Conservation (phyloP, 2,113 vertebrate genomes). For the Perca fluviatilis region DNA sequence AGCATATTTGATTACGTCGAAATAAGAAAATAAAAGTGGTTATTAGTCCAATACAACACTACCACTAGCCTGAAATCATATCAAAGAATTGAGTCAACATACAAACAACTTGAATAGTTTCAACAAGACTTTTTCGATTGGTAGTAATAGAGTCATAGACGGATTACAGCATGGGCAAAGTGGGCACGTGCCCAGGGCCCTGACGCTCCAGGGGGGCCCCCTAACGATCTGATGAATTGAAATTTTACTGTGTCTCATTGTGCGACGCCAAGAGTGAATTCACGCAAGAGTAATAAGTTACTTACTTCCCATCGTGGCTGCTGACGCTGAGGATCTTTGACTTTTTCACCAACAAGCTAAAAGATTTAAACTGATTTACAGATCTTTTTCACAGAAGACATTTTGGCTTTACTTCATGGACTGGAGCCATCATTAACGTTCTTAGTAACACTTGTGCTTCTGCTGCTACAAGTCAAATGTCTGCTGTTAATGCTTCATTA, state of each 20-base stretch:
- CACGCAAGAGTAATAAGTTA: not conserved
- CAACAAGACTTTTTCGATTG: not conserved
- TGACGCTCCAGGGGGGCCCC: too few relatives aligned
- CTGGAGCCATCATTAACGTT: not conserved
- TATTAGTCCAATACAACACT: not conserved
- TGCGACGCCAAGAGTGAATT: too few relatives aligned
- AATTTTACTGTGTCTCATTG: too few relatives aligned
- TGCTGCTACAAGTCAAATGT: not conserved
- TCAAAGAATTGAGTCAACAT: not conserved
- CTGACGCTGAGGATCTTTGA: not conserved
- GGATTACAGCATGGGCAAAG: too few relatives aligned
- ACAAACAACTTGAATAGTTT: not conserved
- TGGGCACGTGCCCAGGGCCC: too few relatives aligned
- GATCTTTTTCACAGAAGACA: too few relatives aligned
- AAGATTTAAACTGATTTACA: too few relatives aligned
- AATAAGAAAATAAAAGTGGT: not conserved
- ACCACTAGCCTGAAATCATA: not conserved
- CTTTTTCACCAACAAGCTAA: not conserved
- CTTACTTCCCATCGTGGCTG: not conserved
- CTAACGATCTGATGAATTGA: too few relatives aligned
- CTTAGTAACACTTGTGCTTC: not conserved
- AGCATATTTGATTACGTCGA: not conserved
- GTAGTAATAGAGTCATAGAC: too few relatives aligned
- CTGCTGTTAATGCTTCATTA: not conserved
- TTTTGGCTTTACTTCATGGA: not conserved